Evolutionary conservation across 2,113 vertebrate genomes (phyloP).

Genomic region (Antechinus stuartii): DNA sequence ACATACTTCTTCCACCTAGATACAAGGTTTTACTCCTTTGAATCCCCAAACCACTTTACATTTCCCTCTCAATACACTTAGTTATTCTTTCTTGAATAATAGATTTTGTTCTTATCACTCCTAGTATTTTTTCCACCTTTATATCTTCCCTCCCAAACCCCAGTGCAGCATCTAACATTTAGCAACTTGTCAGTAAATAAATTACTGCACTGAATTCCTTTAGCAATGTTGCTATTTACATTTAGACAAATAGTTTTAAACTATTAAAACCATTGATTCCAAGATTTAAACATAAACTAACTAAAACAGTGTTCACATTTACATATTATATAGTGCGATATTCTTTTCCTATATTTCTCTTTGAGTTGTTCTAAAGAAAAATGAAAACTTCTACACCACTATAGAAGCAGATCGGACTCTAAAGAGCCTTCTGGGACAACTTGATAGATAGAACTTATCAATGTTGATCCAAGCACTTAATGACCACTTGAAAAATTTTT

Average conservation of each 20-base stretch:
- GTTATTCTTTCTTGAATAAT: background rate
- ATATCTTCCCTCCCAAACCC: background rate
- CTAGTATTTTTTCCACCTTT: background rate
- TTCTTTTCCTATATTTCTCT: background rate
- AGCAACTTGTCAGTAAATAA: background rate
- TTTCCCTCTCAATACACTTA: background rate
- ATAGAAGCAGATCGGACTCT: conserved; percentile 64
- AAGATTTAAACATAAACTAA: background rate
- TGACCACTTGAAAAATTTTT: conserved; percentile 52
- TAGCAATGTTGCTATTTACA: conserved; percentile 54
- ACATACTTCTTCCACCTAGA: background rate
- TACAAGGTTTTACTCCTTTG: background rate
- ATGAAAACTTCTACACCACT: conserved; percentile 64
- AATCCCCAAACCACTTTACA: background rate
- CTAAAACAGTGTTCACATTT: background rate
- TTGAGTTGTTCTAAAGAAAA: conserved; percentile 62
- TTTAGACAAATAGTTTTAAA: conserved; percentile 41
- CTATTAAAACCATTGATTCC: background rate
- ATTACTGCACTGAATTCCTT: conserved; percentile 25
- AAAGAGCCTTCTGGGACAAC: conserved; percentile 51
- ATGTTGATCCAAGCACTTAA: conserved; percentile 67
- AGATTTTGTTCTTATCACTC: background rate
- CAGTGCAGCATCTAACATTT: background rate
- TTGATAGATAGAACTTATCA: conserved; percentile 37
- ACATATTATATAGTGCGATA: background rate